Evolutionary conservation across 1,140 invertebrate species (phyloP).

Genomic region (Thalassaphorura encarpata): DNA sequence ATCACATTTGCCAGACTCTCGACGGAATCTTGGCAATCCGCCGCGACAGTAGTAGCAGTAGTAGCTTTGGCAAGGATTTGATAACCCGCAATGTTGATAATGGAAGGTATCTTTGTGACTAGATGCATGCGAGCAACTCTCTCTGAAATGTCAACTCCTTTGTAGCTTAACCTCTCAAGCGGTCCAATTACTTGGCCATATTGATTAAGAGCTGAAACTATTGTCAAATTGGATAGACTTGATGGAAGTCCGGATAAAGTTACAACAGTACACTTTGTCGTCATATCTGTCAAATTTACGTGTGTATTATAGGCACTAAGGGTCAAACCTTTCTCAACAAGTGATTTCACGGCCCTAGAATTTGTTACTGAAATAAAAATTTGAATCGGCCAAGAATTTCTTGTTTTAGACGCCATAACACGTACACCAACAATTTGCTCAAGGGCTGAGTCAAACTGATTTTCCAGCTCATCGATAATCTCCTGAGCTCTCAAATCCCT

Average conservation of each 20-base stretch:
- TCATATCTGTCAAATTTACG: constrained; percentile 23
- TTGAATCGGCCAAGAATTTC: constrained; percentile 20
- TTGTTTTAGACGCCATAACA: constrained; percentile 15
- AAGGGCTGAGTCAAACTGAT: constrained; percentile 35
- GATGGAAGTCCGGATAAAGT: constrained; percentile 34
- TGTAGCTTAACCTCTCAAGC: constrained; percentile 38
- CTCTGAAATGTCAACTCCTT: constrained; percentile 39
- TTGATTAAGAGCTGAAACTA: constrained; percentile 35
- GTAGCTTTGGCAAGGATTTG: no score
- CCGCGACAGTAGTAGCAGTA: no score
- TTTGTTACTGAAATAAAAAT: constrained; percentile 22
- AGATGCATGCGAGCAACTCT: constrained; percentile 35
- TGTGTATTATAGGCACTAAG: not conserved
- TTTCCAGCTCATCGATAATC: constrained; percentile 38
- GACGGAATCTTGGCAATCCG: no score
- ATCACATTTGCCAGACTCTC: no score
- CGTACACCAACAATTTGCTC: constrained; percentile 35
- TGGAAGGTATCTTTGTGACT: constrained; percentile 14
- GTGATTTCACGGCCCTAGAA: constrained; percentile 7
- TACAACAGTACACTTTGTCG: constrained; percentile 24
- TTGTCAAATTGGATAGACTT: constrained; percentile 33
- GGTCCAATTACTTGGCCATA: constrained; percentile 39
- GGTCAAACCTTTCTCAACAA: constrained; percentile 32
- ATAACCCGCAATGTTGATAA: constrained; percentile 21
- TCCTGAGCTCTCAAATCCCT: constrained; percentile 36